Conservation (phyloP, 2,113 vertebrate species). For the Hippocampus guttulatus region DNA sequence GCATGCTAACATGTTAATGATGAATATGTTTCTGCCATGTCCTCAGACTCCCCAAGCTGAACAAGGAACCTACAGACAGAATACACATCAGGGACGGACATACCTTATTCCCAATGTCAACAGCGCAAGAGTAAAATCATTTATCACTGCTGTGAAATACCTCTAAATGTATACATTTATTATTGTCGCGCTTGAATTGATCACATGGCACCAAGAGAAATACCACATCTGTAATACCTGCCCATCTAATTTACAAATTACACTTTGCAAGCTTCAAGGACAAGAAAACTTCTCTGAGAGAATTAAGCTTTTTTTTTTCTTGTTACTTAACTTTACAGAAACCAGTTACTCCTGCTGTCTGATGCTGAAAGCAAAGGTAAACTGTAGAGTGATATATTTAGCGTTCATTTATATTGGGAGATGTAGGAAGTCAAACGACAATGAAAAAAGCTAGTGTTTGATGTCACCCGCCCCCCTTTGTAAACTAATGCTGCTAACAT, state of each 20-base stretch:
- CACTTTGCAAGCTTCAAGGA: slow-evolving; percentile 68
- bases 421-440: background rate
- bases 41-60: slow-evolving; percentile 68
- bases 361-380: background rate
- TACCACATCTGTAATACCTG: slow-evolving; percentile 71
- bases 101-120: slow-evolving; percentile 75
- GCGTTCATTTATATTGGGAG: background rate
- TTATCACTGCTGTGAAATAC: slow-evolving; percentile 71
- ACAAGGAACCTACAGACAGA: slow-evolving; percentile 69
- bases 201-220: slow-evolving; percentile 68
- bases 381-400: slow-evolving; percentile 5
- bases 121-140: slow-evolving; percentile 80
- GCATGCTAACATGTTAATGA: slow-evolving; percentile 59
- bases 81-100: slow-evolving; percentile 75
- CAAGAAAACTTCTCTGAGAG: slow-evolving; percentile 48
- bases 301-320: slow-evolving; percentile 38
- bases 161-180: slow-evolving; percentile 80
- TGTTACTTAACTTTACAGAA: slow-evolving; percentile 26
- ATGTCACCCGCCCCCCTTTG: background rate
- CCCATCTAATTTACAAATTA: slow-evolving; percentile 76
- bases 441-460: background rate
- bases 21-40: slow-evolving; percentile 62
- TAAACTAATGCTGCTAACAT: background rate
- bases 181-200: slow-evolving; percentile 78
- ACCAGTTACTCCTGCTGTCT: background rate